Conservation (phyloP, 2,113 vertebrate species). For the Grammomys surdaster region DNA sequence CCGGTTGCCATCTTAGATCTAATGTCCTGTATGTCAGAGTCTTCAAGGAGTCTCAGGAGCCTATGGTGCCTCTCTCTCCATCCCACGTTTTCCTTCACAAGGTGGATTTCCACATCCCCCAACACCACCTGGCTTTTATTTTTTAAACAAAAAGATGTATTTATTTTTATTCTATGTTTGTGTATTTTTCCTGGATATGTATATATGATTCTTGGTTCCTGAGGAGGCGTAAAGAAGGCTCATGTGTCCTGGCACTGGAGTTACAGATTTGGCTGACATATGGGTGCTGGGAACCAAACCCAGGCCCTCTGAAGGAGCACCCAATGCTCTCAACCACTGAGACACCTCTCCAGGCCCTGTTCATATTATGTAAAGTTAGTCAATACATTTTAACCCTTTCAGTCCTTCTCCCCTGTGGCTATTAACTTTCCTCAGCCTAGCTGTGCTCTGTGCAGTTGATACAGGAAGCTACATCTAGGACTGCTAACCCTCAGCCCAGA, state of each 20-base stretch:
- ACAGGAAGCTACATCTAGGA: neutral
- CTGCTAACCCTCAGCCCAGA: neutral
- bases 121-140: neutral
- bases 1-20: too few species aligned
- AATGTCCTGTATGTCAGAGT: too few species aligned
- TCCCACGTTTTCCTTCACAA: too few species aligned
- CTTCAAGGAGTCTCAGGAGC: too few species aligned
- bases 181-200: neutral
- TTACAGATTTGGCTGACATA: neutral
- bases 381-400: constrained; percentile 65
- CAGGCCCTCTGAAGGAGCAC: neutral
- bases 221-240: neutral
- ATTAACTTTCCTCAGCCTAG: neutral
- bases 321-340: neutral
- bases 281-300: neutral
- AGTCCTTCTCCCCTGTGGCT: constrained; percentile 53
- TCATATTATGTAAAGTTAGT: constrained; percentile 60
- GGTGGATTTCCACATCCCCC: too few species aligned
- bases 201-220: neutral
- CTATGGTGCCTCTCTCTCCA: too few species aligned
- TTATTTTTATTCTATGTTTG: neutral
- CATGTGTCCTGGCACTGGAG: neutral
- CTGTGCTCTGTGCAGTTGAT: neutral
- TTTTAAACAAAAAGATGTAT: neutral
- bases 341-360: neutral